A percentile compares a stretch with the other conserved stretches of the same genome.
Conservation (phyloP, 2,888 invertebrate species). For the Tipula helvola region DNA sequence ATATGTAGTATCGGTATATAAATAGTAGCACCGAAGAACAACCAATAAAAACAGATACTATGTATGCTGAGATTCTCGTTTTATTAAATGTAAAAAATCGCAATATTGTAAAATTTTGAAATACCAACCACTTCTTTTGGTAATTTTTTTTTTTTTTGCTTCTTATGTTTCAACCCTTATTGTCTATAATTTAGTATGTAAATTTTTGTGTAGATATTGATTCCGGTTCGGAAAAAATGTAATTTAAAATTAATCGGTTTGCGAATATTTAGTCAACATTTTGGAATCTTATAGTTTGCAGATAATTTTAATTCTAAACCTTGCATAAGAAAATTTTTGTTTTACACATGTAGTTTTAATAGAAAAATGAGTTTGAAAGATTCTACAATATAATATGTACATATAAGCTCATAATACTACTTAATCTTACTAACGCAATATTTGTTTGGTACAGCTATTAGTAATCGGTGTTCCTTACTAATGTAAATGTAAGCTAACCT, state of each 20-base stretch:
- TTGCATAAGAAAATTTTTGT: too few relatives aligned
- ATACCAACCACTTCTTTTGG: background rate
- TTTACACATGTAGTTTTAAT: too few relatives aligned
- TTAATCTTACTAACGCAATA: too few relatives aligned
- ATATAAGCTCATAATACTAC: too few relatives aligned
- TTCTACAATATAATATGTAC: too few relatives aligned
- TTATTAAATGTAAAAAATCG: background rate
- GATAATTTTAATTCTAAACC: too few relatives aligned
- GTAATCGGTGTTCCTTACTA: too few relatives aligned
- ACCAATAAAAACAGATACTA: background rate
- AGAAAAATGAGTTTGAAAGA: too few relatives aligned
- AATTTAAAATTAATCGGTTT: background rate
- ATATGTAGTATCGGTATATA: background rate
- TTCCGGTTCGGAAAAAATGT: background rate
- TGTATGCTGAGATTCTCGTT: background rate
- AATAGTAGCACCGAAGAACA: background rate
- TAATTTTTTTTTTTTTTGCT: background rate
- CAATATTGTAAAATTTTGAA: background rate
- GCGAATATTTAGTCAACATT: too few relatives aligned
- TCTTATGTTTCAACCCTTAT: background rate
- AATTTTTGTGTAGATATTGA: background rate
- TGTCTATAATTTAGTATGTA: background rate
- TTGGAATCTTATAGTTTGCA: too few relatives aligned
- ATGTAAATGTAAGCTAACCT: too few relatives aligned
- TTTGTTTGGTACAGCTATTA: too few relatives aligned